Evolutionary conservation across 2,888 invertebrate genomes (phyloP).

Genomic region (Phorcus lineatus): DNA sequence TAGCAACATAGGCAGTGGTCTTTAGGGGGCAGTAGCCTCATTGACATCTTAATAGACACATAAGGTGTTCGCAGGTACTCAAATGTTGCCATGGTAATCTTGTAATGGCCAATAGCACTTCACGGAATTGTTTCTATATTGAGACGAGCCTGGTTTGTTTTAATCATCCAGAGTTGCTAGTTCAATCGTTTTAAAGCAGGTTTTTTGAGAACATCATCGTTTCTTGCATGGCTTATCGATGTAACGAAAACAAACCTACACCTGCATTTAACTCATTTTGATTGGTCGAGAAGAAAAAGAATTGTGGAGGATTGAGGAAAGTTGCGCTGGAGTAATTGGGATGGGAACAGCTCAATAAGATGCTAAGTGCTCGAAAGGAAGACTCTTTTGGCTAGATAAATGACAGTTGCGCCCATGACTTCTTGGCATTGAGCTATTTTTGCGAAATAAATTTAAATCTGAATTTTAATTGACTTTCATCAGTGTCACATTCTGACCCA

Average conservation of each 20-base stretch:
- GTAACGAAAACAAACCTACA: neutral
- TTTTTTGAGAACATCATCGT: neutral
- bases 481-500: too few species aligned
- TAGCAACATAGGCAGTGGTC: neutral
- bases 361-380: too few species aligned
- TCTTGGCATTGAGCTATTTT: too few species aligned
- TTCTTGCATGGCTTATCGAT: neutral
- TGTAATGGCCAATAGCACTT: constrained; percentile 18
- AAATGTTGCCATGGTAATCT: constrained; percentile 12
- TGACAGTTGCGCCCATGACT: too few species aligned
- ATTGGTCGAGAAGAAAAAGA: too few species aligned
- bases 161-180: constrained; percentile 9
- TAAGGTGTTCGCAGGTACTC: constrained; percentile 11
- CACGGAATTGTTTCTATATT: constrained; percentile 6
- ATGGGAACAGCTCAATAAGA: too few species aligned
- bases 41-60: neutral
- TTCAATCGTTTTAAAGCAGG: neutral
- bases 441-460: too few species aligned
- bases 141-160: neutral
- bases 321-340: too few species aligned
- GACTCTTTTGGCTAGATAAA: too few species aligned
- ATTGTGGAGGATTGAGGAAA: too few species aligned
- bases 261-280: neutral
- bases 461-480: too few species aligned
- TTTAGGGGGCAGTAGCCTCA: neutral